A percentile compares a stretch with the other conserved stretches of the same genome.
phyloP scores from a whole-genome alignment of 64 coral and sea anemone genomes.

The Platygyra sinensis region DNA sequence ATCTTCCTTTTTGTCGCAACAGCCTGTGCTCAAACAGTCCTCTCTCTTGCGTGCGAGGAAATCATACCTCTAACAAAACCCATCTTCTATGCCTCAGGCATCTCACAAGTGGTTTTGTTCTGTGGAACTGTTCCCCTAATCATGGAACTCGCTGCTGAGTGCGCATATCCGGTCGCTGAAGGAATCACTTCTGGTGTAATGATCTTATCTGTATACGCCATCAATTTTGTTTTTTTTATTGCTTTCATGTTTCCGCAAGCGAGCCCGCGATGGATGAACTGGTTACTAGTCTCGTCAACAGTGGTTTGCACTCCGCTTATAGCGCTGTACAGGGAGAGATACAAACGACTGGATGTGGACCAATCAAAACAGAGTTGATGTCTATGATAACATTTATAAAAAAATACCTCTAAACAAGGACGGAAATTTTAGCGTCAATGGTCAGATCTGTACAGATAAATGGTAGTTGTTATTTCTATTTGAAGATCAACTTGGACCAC shows the following conservation, averaged over 20 bases:
- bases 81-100: conserved; percentile 63
- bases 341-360: conserved; percentile 82
- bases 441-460: too few relatives aligned
- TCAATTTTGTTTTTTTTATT: conserved; percentile 88
- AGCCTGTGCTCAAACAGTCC: conserved; percentile 52
- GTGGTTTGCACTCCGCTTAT: conserved; percentile 73
- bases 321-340: conserved; percentile 56
- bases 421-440: too few relatives aligned
- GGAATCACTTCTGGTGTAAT: conserved; percentile 90
- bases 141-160: conserved; percentile 89
- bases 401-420: too few relatives aligned
- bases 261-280: conserved; percentile 94
- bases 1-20: conserved; percentile 63
- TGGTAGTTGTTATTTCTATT: background rate
- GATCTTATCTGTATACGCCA: conserved; percentile 77
- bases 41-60: conserved; percentile 77
- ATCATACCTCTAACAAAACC: conserved; percentile 67
- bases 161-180: conserved; percentile 86
- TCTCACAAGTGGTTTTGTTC: conserved; percentile 71
- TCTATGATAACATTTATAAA: background rate
- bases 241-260: conserved; percentile 92
- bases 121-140: conserved; percentile 75
- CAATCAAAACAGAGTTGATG: conserved; percentile 43
- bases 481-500: too few relatives aligned
- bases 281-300: conserved; percentile 79